Base-by-base conservation (phyloP, 2,888 invertebrate genomes). In the Andrena hattorfiana region DNA sequence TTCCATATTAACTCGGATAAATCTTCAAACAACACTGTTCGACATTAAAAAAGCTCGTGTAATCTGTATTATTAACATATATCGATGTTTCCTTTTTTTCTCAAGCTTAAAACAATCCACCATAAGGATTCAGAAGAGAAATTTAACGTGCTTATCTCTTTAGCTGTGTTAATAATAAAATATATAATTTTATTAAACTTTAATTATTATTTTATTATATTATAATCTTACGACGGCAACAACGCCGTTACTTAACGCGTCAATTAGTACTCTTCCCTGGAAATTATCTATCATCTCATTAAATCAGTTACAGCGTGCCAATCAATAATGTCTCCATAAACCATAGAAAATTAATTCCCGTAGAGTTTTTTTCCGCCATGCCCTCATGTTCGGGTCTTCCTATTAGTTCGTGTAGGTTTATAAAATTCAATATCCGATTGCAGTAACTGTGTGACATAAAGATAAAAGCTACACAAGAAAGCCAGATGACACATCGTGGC, bases 401-500 rank as follows among this genome's bases (percentile, higher is more conserved):
- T 23, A 23, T 26, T 26, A 56, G 20, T 26, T 26, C 26, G 10
- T 0, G 56, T 16, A 16, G 16, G 42, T 42, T 16, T 16, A 42
- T 16, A 42, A 42, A 42, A 42, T 42, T 42, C 13, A 42, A 42
- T 42, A 42, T 42, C 16, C 42, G 5, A 13, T 42, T 42, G 42
- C 13, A 16, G 42, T 16, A 16, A 56, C 23, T 56, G 20, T 2
- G 10, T 26, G 20, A 26, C 23, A 56, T 10, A 56, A 26, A 23
- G 23, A 51, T 28, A 59, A 10, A 63, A 48, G 35, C 2, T 71
- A 63, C 51, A 20, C 30, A 10, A 63, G 54, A 32, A 32, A 26
- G 5, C 8, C 16, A 77, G 66, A 66, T 72, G 51, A 51, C 42
- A 32, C 23, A 54, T 49, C 59, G 13, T 48, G 56, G n/a, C 28